Evolutionary conservation across 1,140 invertebrate genomes (phyloP).

Genomic region (Lepidurus couesii): DNA sequence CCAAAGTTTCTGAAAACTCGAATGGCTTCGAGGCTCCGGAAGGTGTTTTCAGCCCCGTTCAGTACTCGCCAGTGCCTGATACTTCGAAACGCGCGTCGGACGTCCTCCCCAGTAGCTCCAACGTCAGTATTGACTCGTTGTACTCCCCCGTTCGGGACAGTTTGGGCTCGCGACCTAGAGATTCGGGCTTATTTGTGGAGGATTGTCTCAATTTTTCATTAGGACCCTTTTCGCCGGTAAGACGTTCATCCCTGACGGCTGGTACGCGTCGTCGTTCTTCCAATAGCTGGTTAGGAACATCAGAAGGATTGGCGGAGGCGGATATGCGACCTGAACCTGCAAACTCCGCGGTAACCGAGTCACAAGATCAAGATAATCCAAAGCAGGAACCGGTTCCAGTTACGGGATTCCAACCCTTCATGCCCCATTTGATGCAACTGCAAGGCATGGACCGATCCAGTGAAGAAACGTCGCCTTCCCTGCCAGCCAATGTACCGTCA

Average conservation of each 20-base stretch:
- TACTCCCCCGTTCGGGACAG: neutral
- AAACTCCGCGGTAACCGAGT: neutral
- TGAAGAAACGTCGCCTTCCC: neutral
- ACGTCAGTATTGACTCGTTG: neutral
- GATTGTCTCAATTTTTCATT: neutral
- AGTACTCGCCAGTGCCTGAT: neutral
- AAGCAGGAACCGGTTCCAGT: neutral
- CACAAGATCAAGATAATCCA: neutral
- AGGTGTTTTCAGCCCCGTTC: neutral
- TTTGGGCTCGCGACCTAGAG: neutral
- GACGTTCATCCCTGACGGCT: neutral
- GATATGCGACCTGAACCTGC: no score
- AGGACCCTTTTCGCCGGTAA: neutral
- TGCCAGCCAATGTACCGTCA: neutral
- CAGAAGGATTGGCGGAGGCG: neutral
- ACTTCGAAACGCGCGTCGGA: neutral
- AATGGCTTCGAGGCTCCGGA: neutral
- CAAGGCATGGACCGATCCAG: neutral
- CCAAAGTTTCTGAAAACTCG: neutral
- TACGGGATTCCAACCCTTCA: neutral
- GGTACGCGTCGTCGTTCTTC: neutral
- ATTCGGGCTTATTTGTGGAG: neutral
- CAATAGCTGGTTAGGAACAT: neutral
- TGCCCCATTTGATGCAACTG: neutral
- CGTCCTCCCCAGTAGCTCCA: neutral